A percentile compares a stretch with the other conserved stretches of the same genome.
Conservation (phyloP, 2,797 vertebrate species). For the Glyptemys insculpta region DNA sequence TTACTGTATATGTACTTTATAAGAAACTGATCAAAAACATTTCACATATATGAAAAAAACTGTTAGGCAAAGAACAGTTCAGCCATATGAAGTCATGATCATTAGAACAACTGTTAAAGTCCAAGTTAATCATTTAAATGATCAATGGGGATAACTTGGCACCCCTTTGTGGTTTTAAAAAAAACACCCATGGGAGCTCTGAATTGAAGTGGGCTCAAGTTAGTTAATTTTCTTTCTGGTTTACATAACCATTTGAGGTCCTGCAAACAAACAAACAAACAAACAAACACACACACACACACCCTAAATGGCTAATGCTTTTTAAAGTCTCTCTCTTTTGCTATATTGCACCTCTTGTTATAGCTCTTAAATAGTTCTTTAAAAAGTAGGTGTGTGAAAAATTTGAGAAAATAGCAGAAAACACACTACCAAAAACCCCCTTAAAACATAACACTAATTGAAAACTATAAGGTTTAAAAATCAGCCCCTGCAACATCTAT, state of each 20-base stretch:
- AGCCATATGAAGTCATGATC: rapidly evolving
- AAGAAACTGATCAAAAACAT: background rate
- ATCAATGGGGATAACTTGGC: background rate
- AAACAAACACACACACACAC: background rate
- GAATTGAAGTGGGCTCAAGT: background rate
- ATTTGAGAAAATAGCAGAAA: background rate
- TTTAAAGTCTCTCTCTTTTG: background rate
- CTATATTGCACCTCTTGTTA: background rate
- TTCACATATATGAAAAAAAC: background rate
- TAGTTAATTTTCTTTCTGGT: background rate
- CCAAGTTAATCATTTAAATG: background rate
- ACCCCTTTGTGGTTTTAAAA: background rate
- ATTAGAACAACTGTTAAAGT: rapidly evolving
- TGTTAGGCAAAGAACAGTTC: background rate
- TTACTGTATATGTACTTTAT: background rate
- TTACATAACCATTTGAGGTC: background rate
- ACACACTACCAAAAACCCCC: background rate
- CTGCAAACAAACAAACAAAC: background rate
- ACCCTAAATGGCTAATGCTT: background rate
- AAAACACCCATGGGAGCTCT: background rate
- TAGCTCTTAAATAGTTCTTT: too few species aligned
- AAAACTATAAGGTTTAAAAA: background rate
- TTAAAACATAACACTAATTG: background rate
- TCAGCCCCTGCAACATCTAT: background rate
- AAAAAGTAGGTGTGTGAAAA: too few species aligned